Evolutionary conservation across 2,797 vertebrate genomes (phyloP).

Genomic region (Hemibagrus guttatus): DNA sequence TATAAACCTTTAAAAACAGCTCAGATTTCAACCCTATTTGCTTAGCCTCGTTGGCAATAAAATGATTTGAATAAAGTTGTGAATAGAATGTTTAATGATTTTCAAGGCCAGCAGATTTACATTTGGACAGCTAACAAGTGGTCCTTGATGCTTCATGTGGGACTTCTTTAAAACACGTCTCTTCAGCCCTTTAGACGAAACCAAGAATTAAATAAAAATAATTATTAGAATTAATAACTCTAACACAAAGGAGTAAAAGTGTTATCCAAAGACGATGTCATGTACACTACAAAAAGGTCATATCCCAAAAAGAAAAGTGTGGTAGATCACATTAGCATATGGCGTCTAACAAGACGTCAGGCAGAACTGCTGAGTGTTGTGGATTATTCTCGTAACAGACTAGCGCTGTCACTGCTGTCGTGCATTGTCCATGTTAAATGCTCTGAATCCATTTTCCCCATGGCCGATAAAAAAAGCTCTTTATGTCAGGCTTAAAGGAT

Average conservation of each 20-base stretch:
- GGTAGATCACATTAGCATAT: neutral
- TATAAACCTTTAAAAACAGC: conserved; percentile 2
- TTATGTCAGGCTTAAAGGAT: conserved; percentile 40
- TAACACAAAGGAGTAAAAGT: neutral
- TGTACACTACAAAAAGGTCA: neutral
- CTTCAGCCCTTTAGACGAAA: neutral
- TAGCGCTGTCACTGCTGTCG: conserved; percentile 23
- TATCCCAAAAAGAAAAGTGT: neutral
- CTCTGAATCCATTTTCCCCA: conserved; percentile 24
- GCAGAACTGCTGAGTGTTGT: neutral
- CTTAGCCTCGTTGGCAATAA: neutral
- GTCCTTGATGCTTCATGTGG: neutral
- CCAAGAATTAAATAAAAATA: neutral
- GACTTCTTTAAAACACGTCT: conserved; percentile 1
- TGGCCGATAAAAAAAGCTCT: conserved; percentile 24
- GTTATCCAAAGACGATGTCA: neutral
- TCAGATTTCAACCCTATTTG: neutral
- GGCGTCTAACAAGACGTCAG: conserved; percentile 11
- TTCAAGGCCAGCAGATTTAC: conserved; percentile 28
- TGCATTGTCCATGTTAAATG: conserved; percentile 33
- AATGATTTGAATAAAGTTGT: neutral
- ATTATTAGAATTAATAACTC: neutral
- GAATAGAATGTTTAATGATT: neutral
- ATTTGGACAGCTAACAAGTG: neutral
- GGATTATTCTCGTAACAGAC: conserved; percentile 21